These are phyloP conservation scores for Meteorus sp. DNA, from an alignment of 1,140 invertebrate species.

Conservation along the genomic window DNA sequence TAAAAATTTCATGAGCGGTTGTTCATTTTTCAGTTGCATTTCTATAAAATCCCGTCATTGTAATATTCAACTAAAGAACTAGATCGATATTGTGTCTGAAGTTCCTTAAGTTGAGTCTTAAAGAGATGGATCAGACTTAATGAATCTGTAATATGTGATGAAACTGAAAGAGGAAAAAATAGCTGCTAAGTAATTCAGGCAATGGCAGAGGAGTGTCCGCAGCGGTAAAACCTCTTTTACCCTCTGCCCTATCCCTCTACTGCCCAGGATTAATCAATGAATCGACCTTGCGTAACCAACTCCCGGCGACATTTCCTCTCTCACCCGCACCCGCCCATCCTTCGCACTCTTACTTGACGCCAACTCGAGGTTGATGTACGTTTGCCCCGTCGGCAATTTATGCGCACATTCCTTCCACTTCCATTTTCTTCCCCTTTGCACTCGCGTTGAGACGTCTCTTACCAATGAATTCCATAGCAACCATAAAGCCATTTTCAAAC, in stretches of 20 bases:
- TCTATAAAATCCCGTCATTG: too few relatives aligned
- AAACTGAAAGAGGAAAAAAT: not conserved
- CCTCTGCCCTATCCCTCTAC: not conserved
- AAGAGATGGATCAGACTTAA: not conserved
- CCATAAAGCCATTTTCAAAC: too few relatives aligned
- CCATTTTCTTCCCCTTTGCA: not conserved
- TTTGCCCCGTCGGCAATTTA: slow-evolving; percentile 13
- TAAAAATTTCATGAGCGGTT: too few relatives aligned
- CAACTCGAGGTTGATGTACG: slow-evolving; percentile 11
- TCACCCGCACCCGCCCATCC: not conserved
- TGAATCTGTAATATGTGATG: not conserved
- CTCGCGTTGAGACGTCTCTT: too few relatives aligned
- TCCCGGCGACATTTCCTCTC: slow-evolving; percentile 16
- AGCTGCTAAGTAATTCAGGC: slow-evolving; percentile 13
- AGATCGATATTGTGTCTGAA: too few relatives aligned
- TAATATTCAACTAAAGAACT: too few relatives aligned
- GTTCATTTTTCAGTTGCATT: too few relatives aligned
- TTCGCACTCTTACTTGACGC: not conserved
- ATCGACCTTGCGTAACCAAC: slow-evolving; percentile 25
- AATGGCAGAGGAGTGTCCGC: slow-evolving; percentile 15
- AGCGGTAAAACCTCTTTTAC: not conserved
- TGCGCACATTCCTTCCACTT: not conserved
- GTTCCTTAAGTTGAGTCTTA: too few relatives aligned
- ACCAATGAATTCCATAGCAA: too few relatives aligned
- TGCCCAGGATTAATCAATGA: slow-evolving; percentile 25